These are phyloP conservation scores for Branchipolynoe longqiensis DNA, from an alignment of 2,888 invertebrate species.

Conservation along the genomic window DNA sequence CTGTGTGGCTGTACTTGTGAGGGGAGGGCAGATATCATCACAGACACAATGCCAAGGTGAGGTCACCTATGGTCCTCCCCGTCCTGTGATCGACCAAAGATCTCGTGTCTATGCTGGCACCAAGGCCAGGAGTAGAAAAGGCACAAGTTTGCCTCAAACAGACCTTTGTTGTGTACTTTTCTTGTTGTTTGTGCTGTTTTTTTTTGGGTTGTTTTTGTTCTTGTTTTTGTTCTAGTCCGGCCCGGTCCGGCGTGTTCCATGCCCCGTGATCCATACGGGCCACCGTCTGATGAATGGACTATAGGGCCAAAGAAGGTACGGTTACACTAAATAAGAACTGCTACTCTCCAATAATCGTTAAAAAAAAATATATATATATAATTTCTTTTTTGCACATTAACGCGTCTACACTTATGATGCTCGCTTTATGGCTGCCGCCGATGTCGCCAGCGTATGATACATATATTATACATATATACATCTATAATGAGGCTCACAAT, in stretches of 20 bases:
- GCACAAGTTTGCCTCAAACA: constrained; percentile 48
- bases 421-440: too few species aligned
- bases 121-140: constrained; percentile 31
- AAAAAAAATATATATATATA: too few species aligned
- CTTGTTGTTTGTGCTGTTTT: neutral
- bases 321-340: too few species aligned
- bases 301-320: neutral
- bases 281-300: neutral
- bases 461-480: too few species aligned
- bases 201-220: neutral
- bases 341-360: too few species aligned
- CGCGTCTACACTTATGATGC: too few species aligned
- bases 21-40: constrained; percentile 29
- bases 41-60: constrained; percentile 43
- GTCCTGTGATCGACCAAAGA: constrained; percentile 40
- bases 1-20: constrained; percentile 39
- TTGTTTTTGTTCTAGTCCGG: neutral
- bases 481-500: too few species aligned
- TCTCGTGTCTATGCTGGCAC: constrained; percentile 50
- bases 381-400: too few species aligned
- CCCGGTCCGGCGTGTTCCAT: neutral
- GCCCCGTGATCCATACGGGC: constrained; percentile 26
- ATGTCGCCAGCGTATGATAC: too few species aligned
- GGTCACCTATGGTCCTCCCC: constrained; percentile 45
- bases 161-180: neutral